phyloP scores from a whole-genome alignment of 2,797 vertebrate species.

The Galagoides demidoff region DNA sequence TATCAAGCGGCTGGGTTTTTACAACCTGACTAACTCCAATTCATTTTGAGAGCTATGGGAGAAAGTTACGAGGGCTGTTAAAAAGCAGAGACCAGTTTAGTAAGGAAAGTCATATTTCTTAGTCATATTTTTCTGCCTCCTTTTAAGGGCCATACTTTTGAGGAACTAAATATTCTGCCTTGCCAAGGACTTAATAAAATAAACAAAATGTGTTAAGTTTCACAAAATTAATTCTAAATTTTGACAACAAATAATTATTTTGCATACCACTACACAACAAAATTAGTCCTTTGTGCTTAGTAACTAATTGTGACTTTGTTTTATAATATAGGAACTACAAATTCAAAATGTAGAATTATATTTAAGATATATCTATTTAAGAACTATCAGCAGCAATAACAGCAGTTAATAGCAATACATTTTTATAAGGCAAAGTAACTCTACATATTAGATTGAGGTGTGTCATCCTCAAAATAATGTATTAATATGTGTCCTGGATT shows the following conservation, averaged over 20 bases:
- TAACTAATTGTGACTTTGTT: slow-evolving; percentile 14
- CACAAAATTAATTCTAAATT: slow-evolving; percentile 27
- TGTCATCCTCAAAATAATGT: background rate
- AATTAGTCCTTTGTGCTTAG: background rate
- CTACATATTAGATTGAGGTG: background rate
- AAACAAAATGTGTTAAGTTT: slow-evolving; percentile 12
- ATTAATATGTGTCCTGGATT: background rate
- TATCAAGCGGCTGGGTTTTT: slow-evolving; percentile 5
- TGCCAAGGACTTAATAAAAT: background rate
- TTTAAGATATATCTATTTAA: background rate
- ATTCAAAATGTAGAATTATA: slow-evolving; percentile 32
- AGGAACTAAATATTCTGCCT: slow-evolving; percentile 5
- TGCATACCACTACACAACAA: background rate
- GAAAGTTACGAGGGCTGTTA: background rate
- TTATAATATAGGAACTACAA: background rate
- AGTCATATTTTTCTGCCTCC: background rate
- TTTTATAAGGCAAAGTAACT: slow-evolving; percentile 8
- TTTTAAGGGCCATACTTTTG: background rate
- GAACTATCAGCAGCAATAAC: background rate
- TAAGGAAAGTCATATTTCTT: background rate
- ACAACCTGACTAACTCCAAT: slow-evolving; percentile 25
- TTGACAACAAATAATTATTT: slow-evolving; percentile 9
- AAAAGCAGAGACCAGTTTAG: background rate
- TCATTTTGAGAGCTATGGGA: background rate
- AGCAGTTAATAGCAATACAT: background rate